phyloP scores from a whole-genome alignment of 1,140 invertebrate species.

The Papilio polytes region DNA sequence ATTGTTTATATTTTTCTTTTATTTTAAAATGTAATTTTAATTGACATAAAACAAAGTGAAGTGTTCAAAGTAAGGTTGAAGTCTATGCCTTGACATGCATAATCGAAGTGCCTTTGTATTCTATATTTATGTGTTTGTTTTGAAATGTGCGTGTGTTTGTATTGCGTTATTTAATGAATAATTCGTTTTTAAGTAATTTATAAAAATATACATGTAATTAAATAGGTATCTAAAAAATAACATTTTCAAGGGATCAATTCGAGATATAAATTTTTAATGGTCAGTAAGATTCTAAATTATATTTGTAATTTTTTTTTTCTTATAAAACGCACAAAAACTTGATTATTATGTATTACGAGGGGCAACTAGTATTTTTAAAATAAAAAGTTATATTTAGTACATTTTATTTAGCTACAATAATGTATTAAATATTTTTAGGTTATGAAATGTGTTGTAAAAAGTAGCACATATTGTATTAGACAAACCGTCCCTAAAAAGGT shows the following conservation, averaged over 20 bases:
- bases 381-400: background rate
- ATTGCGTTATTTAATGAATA: background rate
- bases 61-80: conserved; percentile 7
- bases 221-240: background rate
- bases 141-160: background rate
- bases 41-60: background rate
- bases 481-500: background rate
- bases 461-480: background rate
- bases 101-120: conserved; percentile 12
- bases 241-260: background rate
- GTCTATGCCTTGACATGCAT: conserved; percentile 24
- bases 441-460: background rate
- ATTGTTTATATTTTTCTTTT: background rate
- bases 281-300: background rate
- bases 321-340: background rate
- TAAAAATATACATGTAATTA: background rate
- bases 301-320: background rate
- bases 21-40: background rate
- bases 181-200: conserved; percentile 13
- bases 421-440: background rate
- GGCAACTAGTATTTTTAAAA: background rate
- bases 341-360: background rate
- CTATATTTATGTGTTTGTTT: background rate
- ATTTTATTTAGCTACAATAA: background rate
- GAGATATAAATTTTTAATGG: background rate